phyloP scores from a whole-genome alignment of 2,113 vertebrate species.

The Sylvia atricapilla region DNA sequence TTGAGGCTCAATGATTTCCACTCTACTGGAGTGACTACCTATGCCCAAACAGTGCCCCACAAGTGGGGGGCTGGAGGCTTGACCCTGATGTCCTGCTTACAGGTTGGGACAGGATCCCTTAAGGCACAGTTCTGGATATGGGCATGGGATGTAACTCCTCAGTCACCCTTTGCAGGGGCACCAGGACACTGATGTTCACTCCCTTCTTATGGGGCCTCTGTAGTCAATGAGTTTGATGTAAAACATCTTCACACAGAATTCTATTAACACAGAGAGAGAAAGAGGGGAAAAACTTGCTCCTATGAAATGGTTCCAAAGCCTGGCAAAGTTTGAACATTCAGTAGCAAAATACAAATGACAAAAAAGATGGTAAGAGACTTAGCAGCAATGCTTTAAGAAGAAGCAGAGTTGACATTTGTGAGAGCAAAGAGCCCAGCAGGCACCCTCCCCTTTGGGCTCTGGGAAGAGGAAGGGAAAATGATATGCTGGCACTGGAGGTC shows the following conservation, averaged over 20 bases:
- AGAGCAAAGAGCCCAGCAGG: not conserved
- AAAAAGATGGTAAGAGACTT: not conserved
- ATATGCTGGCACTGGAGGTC: not conserved
- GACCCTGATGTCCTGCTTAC: not conserved
- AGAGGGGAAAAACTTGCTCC: not conserved
- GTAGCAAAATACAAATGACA: not conserved
- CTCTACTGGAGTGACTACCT: not conserved
- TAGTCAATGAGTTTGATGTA: conserved; percentile 61
- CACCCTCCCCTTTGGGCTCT: not conserved
- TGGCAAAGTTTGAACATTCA: not conserved
- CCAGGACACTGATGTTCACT: conserved; percentile 54
- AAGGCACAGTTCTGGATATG: conserved; percentile 72
- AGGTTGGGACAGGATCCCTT: conserved; percentile 59
- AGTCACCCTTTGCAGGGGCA: conserved; percentile 68
- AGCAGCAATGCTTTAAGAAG: not conserved
- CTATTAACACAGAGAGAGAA: not conserved
- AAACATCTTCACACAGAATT: conserved; percentile 72
- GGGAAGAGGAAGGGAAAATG: not conserved
- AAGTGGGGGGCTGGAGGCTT: not conserved
- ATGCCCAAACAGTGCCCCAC: not conserved
- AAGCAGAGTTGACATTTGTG: not conserved
- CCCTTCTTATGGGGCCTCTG: conserved; percentile 58
- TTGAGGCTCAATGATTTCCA: not conserved
- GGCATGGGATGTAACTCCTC: conserved; percentile 62
- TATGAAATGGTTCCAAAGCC: not conserved